A percentile compares a stretch with the other conserved stretches of the same genome.
phyloP scores from a whole-genome alignment of 2,113 vertebrate species.

The Phylloscopus trochilus region DNA sequence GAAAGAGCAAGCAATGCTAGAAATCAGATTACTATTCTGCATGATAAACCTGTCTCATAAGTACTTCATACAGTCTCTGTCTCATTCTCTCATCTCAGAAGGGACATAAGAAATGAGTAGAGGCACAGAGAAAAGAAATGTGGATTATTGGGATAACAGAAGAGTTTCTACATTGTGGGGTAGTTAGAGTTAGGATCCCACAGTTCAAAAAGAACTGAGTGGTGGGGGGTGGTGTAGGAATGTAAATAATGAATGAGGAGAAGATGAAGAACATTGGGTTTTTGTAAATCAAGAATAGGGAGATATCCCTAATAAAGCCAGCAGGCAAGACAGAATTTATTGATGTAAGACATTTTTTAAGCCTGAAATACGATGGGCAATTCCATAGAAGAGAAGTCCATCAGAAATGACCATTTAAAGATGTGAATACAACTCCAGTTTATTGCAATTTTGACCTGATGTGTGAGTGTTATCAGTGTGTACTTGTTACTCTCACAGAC shows the following conservation, averaged over 20 bases:
- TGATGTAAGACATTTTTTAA: background rate
- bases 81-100: background rate
- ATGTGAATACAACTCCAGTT: background rate
- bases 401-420: background rate
- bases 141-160: background rate
- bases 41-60: background rate
- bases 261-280: background rate
- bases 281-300: background rate
- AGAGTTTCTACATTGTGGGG: background rate
- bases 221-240: background rate
- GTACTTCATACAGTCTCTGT: background rate
- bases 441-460: background rate
- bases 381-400: background rate
- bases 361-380: background rate
- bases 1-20: background rate
- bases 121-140: background rate
- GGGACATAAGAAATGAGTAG: background rate
- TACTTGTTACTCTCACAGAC: background rate
- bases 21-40: background rate
- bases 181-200: background rate
- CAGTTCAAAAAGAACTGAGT: background rate
- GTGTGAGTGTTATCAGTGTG: background rate
- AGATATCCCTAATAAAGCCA: background rate
- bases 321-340: background rate
- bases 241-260: background rate